Evolutionary conservation across 2,888 invertebrate genomes (phyloP).

Genomic region (Drosophila niveifrons): DNA sequence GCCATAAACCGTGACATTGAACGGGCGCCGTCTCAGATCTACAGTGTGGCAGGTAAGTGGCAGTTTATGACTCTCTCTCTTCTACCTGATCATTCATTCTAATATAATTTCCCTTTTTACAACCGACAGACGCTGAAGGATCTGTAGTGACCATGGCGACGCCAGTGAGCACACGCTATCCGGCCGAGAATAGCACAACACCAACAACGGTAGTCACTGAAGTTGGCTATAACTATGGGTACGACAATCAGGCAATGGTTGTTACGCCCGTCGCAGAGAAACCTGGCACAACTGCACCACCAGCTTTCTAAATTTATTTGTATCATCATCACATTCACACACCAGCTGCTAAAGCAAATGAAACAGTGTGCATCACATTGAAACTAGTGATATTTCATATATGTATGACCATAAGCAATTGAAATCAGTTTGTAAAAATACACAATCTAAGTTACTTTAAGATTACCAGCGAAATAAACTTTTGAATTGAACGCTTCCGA

Average conservation of each 20-base stretch:
- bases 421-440: constrained; percentile 22
- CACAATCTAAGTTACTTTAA: constrained; percentile 31
- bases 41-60: constrained; percentile 82
- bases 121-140: constrained; percentile 86
- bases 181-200: constrained; percentile 90
- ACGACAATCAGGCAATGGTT: constrained; percentile 90
- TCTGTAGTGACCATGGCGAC: constrained; percentile 90
- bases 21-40: constrained; percentile 82
- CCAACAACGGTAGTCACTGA: constrained; percentile 88
- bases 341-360: constrained; percentile 26
- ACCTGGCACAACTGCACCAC: constrained; percentile 55
- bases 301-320: constrained; percentile 54
- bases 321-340: constrained; percentile 8
- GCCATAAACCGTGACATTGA: constrained; percentile 81
- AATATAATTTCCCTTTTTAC: not conserved
- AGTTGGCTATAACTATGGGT: constrained; percentile 88
- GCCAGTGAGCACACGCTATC: constrained; percentile 89
- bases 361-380: constrained; percentile 75
- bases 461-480: not conserved
- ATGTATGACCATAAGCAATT: constrained; percentile 28
- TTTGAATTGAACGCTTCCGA: constrained; percentile 2
- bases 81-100: constrained; percentile 34
- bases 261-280: constrained; percentile 87
- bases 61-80: not conserved
- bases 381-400: constrained; percentile 69